phyloP scores from a whole-genome alignment of 2,113 vertebrate species.

The Lipophrys pholis region DNA sequence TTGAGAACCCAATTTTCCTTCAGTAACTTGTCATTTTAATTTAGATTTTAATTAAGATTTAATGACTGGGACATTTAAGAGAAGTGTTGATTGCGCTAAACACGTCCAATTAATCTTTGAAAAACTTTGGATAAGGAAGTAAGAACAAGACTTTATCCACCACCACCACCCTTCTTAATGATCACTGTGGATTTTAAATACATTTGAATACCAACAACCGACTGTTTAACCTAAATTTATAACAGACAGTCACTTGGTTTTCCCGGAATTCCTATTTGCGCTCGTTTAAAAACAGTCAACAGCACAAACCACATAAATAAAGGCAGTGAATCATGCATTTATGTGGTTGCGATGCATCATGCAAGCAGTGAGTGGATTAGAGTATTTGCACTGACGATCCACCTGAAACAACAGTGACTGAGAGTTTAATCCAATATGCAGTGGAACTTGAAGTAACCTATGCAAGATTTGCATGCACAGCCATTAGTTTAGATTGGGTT shows the following conservation, averaged over 20 bases:
- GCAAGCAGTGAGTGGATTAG: constrained; percentile 26
- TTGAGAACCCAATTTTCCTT: background rate
- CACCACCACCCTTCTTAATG: background rate
- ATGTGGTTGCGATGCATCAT: background rate
- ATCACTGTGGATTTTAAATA: background rate
- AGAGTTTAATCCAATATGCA: constrained; percentile 42
- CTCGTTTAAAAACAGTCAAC: background rate
- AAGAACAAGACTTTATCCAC: background rate
- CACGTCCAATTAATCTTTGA: background rate
- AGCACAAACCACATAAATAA: background rate
- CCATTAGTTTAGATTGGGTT: constrained; percentile 43
- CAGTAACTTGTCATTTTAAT: constrained; percentile 1
- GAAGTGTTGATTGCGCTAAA: background rate
- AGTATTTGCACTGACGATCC: constrained; percentile 28
- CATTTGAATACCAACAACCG: background rate
- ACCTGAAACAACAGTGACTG: constrained; percentile 28
- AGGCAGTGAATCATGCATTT: background rate
- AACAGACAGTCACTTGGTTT: no score
- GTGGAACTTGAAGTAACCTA: constrained; percentile 30
- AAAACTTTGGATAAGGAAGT: background rate
- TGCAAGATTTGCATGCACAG: constrained; percentile 45
- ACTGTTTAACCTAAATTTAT: no score
- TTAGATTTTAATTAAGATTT: constrained; percentile 19
- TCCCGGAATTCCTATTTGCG: no score
- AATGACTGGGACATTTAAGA: background rate